phyloP scores from a whole-genome alignment of 2,113 vertebrate genomes.

The Antidorcas marsupialis region DNA sequence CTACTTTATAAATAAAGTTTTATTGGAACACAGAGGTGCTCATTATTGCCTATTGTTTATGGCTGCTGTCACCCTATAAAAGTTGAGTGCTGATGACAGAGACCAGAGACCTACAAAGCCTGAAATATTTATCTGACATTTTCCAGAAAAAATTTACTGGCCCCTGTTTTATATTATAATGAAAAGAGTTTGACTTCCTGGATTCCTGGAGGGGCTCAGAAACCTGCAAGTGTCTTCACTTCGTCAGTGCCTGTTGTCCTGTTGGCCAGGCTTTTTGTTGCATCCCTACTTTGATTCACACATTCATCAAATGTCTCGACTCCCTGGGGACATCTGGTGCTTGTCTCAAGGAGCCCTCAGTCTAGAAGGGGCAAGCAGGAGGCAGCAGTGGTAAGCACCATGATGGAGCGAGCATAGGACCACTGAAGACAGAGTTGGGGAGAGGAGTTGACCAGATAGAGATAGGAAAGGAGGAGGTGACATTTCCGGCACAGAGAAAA shows the following conservation, averaged over 20 bases:
- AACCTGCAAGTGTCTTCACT: neutral
- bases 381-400: neutral
- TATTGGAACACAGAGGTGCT: neutral
- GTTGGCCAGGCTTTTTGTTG: neutral
- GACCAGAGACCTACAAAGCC: no score
- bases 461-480: neutral
- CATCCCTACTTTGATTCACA: neutral
- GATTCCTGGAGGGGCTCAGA: neutral
- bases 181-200: neutral
- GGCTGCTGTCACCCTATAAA: neutral
- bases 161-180: neutral
- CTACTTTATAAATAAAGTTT: neutral
- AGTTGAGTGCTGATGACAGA: neutral
- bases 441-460: neutral
- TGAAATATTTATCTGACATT: neutral
- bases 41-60: neutral
- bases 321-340: neutral
- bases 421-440: neutral
- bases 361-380: no score
- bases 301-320: neutral
- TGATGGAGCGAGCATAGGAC: neutral
- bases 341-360: neutral
- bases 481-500: neutral
- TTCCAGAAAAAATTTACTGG: neutral
- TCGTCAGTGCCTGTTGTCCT: neutral